Conservation (phyloP, 1,140 invertebrate genomes). For the Hypsibius dujardini region DNA sequence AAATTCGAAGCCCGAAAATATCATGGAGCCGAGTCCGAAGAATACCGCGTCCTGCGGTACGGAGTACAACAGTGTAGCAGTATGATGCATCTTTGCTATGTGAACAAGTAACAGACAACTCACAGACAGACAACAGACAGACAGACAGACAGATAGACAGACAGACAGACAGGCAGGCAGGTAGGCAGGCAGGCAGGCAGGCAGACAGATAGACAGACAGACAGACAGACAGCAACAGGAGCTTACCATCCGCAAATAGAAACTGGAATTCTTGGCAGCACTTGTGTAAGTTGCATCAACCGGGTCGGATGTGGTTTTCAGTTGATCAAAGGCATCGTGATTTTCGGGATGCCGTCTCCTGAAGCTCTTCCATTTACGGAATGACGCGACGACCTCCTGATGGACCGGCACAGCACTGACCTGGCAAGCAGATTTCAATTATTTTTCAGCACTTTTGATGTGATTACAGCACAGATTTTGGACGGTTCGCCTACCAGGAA, state of each 20-base stretch:
- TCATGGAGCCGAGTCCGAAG: constrained; percentile 89
- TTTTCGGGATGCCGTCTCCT: neutral
- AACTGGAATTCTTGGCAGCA: neutral
- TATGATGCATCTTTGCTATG: too few relatives aligned
- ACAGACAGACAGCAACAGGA: too few relatives aligned
- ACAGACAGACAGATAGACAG: too few relatives aligned
- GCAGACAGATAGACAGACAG: too few relatives aligned
- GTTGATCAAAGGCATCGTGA: neutral
- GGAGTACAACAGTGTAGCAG: too few relatives aligned
- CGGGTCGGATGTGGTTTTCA: neutral
- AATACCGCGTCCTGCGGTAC: neutral
- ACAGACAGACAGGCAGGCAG: too few relatives aligned
- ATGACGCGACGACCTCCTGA: neutral
- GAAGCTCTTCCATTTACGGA: neutral
- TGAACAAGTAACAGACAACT: too few relatives aligned
- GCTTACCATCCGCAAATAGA: neutral
- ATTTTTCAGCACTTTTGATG: too few relatives aligned
- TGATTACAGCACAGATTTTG: too few relatives aligned
- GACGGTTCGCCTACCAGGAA: neutral
- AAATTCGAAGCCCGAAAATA: constrained; percentile 85
- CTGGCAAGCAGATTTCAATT: too few relatives aligned
- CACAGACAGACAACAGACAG: too few relatives aligned
- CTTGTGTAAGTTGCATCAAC: neutral
- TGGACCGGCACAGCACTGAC: neutral
- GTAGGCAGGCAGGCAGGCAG: too few relatives aligned